A percentile compares a stretch with the other conserved stretches of the same genome.
These are phyloP conservation scores for Aphidius gifuensis DNA, from an alignment of 1,140 invertebrate genomes.

Conservation along the genomic window DNA sequence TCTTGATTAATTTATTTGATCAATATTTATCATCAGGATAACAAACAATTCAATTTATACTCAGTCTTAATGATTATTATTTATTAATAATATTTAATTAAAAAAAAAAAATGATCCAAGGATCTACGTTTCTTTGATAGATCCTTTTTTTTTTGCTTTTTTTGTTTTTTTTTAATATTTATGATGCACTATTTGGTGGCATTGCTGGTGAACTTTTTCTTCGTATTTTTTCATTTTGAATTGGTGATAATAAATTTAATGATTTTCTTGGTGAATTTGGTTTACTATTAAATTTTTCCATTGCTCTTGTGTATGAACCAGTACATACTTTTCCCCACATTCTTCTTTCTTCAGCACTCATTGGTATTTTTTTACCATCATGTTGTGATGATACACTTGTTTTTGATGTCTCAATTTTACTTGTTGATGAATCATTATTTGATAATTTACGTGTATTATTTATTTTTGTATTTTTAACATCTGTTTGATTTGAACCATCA, in stretches of 20 bases:
- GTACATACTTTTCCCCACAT: conserved; percentile 53
- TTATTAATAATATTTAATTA: conserved; percentile 1
- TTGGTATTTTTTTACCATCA: conserved; percentile 9
- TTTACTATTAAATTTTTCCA: conserved; percentile 53
- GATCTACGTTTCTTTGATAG: not conserved
- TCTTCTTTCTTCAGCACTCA: conserved; percentile 26
- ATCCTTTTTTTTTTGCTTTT: not conserved
- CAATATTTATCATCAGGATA: no score
- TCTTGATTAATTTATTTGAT: no score
- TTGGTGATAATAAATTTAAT: conserved; percentile 19
- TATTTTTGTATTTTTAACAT: conserved; percentile 5
- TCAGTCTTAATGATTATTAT: conserved; percentile 22
- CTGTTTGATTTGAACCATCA: not conserved
- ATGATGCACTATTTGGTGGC: conserved; percentile 38
- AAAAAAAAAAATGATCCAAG: not conserved
- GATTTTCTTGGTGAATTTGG: conserved; percentile 31
- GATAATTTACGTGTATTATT: no score
- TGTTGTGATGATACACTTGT: not conserved
- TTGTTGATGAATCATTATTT: not conserved
- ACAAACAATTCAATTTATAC: not conserved
- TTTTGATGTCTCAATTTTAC: no score
- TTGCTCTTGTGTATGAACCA: conserved; percentile 54
- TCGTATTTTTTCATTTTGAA: conserved; percentile 41
- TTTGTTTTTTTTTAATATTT: conserved; percentile 15
- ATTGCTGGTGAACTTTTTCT: conserved; percentile 48